These are phyloP conservation scores for Myrmophylax atrothorax DNA, from an alignment of 2,113 vertebrate species.

Conservation along the genomic window DNA sequence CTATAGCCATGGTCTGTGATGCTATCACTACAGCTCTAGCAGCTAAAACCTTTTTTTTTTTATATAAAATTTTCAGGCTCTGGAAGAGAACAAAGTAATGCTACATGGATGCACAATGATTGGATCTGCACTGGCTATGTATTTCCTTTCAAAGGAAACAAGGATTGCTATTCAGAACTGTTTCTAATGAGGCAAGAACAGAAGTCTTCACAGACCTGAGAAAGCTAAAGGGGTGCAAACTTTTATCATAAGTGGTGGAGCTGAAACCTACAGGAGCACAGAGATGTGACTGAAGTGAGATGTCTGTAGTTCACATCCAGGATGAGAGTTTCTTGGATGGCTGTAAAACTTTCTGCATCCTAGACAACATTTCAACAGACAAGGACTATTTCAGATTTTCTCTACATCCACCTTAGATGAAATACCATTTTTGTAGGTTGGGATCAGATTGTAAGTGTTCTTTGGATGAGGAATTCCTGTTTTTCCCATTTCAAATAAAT, in stretches of 20 bases:
- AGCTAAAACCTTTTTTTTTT: not conserved
- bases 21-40: not conserved
- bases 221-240: not conserved
- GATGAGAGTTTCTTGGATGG: not conserved
- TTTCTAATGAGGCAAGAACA: constrained; percentile 4
- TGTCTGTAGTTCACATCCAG: not conserved
- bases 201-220: not conserved
- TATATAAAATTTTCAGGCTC: not conserved
- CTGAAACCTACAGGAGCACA: not conserved
- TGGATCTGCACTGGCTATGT: not conserved
- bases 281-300: not conserved
- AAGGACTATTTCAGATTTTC: not conserved
- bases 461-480: not conserved
- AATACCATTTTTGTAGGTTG: not conserved
- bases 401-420: not conserved
- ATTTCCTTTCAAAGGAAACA: not conserved
- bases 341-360: not conserved
- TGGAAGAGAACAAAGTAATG: not conserved
- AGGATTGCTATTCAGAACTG: not conserved
- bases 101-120: not conserved
- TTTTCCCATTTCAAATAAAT: not conserved
- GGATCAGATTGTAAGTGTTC: not conserved
- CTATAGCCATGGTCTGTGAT: not conserved
- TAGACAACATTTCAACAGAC: not conserved
- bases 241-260: not conserved